Conservation (phyloP, 2,113 vertebrate genomes). For the Ceyx margarethae region DNA sequence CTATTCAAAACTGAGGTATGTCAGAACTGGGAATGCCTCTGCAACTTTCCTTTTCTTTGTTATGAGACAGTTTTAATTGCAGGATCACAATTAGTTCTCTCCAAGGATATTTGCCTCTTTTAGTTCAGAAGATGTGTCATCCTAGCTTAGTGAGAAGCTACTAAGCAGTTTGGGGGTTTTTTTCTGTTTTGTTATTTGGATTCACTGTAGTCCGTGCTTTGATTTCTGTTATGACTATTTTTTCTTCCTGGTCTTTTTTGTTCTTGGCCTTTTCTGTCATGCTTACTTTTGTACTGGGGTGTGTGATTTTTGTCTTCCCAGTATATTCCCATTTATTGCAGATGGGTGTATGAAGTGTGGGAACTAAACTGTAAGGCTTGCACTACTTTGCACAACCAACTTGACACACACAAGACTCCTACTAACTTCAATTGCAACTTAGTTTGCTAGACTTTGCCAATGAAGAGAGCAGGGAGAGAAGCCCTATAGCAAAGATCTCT, state of each 20-base stretch:
- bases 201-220: neutral
- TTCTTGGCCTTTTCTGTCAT: neutral
- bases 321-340: neutral
- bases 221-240: neutral
- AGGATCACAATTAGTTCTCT: neutral
- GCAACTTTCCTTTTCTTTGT: neutral
- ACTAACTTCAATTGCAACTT: neutral
- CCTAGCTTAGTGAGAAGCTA: neutral
- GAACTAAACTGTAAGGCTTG: neutral
- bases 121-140: neutral
- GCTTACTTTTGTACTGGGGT: neutral
- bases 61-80: neutral
- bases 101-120: neutral
- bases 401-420: neutral
- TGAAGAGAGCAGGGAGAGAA: neutral
- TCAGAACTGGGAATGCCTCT: neutral
- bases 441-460: neutral
- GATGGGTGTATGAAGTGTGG: neutral
- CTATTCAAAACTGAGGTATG: neutral
- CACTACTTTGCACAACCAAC: neutral
- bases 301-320: neutral
- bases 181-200: neutral
- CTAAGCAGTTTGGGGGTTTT: neutral
- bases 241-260: neutral
- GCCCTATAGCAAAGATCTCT: slow-evolving; percentile 12